A percentile compares a stretch with the other conserved stretches of the same genome.
Conservation (phyloP, 2,797 vertebrate species). For the Mormyrus proboscirostris region DNA sequence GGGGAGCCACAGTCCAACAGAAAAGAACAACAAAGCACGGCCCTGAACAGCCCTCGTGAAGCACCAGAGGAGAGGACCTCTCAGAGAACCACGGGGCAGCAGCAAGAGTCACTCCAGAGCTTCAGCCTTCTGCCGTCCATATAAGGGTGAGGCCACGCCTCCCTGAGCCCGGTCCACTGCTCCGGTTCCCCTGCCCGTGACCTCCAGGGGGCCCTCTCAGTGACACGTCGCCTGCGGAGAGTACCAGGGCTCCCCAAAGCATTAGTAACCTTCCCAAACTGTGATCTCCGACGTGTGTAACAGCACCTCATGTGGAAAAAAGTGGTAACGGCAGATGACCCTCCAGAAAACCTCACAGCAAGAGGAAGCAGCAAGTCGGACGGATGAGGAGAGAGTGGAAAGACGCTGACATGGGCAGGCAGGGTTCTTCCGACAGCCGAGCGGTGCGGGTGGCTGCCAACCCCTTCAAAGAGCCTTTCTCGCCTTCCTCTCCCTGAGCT, state of each 20-base stretch:
- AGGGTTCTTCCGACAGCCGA: background rate
- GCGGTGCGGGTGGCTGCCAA: background rate
- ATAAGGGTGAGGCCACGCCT: slow-evolving; percentile 65
- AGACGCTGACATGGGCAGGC: background rate
- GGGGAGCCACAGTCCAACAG: background rate
- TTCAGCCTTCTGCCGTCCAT: slow-evolving; percentile 68
- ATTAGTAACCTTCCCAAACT: background rate
- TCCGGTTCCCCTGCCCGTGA: slow-evolving; percentile 42
- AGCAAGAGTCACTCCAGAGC: slow-evolving; percentile 50
- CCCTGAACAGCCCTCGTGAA: background rate
- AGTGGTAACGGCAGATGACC: background rate
- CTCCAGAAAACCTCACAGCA: slow-evolving; percentile 29
- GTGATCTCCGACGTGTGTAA: background rate
- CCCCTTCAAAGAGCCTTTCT: background rate
- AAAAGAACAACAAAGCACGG: background rate
- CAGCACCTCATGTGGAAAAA: background rate
- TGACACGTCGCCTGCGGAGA: background rate
- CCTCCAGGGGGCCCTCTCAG: background rate
- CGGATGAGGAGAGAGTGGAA: slow-evolving; percentile 26
- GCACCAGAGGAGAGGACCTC: slow-evolving; percentile 34
- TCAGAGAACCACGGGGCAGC: slow-evolving; percentile 20
- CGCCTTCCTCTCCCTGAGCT: background rate
- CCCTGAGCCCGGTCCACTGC: slow-evolving; percentile 55
- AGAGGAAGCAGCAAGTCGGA: slow-evolving; percentile 64
- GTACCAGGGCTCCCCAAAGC: background rate